A percentile compares a stretch with the other conserved stretches of the same genome.
These are phyloP conservation scores for Ibidorhyncha struthersii DNA, from an alignment of 2,113 vertebrate genomes.

Conservation along the genomic window DNA sequence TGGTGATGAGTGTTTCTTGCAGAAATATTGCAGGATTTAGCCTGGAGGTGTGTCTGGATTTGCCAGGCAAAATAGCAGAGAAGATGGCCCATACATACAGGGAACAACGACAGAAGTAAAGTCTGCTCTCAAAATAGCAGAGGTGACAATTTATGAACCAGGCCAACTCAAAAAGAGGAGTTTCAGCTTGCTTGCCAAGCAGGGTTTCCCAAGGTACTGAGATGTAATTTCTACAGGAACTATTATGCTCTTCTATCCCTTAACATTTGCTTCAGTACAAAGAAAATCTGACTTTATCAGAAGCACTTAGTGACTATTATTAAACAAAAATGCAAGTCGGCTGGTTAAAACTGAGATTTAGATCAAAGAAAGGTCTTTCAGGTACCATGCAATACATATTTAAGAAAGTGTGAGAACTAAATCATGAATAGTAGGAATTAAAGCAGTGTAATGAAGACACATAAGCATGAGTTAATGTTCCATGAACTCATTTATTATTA, in stretches of 20 bases:
- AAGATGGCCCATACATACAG: background rate
- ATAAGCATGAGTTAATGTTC: background rate
- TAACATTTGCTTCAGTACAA: background rate
- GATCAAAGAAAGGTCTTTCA: background rate
- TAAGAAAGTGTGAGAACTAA: background rate
- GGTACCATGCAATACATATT: background rate
- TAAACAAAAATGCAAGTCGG: background rate
- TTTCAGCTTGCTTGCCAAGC: background rate
- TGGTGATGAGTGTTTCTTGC: background rate
- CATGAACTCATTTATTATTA: slow-evolving; percentile 41
- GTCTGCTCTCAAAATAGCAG: background rate
- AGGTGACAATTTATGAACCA: background rate
- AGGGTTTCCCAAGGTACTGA: background rate
- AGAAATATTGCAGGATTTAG: background rate
- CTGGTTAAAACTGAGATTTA: background rate
- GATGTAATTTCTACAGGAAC: background rate
- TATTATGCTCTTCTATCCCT: background rate
- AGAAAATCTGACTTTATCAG: background rate
- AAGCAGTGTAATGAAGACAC: slow-evolving; percentile 10
- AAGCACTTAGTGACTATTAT: background rate
- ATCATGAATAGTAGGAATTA: slow-evolving; percentile 13
- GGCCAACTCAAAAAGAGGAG: background rate
- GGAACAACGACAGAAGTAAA: background rate
- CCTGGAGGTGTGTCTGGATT: background rate
- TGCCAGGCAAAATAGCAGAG: background rate